Evolutionary conservation across 2,797 vertebrate genomes (phyloP), one percentile per base, ranked within the genome.

Genomic region (Corythornis leucogaster): DNA sequence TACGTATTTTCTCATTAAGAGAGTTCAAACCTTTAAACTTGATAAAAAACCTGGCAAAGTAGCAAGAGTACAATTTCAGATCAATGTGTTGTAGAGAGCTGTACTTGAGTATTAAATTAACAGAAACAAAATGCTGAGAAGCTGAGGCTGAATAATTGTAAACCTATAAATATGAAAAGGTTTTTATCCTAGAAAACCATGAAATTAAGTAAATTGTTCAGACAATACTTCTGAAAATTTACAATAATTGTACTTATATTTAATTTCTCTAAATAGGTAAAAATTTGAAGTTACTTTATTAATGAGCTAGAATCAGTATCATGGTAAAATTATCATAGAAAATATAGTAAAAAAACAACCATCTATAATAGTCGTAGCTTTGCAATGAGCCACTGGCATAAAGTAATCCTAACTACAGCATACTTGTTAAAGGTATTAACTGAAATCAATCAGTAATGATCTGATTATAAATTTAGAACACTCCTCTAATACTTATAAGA

Each of bases 271-370:
- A 75, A 87, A 69, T 11, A 57, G 14, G 20, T 15, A 67, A 85
- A 88, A 83, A 70, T 12, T 7, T 69, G 31, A 85, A 62, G 35
- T 62, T 45, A 78, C 4, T 28, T 81, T 81, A 91, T 73, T 88
- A 86, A 26, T 80, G n/a, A 22, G 55, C 58, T 84, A 84, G 94
- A 94, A 14, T 57, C 5, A 16, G 69, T 30, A 90, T n/a, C 5
- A 53, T 28, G 63, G 67, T 66, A 94, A 95, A 94, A 92, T 88
- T 89, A 76, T 31, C 17, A 48, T 25, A 46, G 71, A 82, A 95
- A 93, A 89, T 86, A 51, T 7, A 71, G 46, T 53, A 81, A 90
- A 86, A 86, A 28, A 17, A 6, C 38, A 42, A 51, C 26, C 54
- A 30, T 62, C 50, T 55, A 40, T 30, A 46, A 38, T 5, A 64